These are phyloP conservation scores for Torymus auratus DNA, from an alignment of 2,888 invertebrate genomes.

Conservation along the genomic window DNA sequence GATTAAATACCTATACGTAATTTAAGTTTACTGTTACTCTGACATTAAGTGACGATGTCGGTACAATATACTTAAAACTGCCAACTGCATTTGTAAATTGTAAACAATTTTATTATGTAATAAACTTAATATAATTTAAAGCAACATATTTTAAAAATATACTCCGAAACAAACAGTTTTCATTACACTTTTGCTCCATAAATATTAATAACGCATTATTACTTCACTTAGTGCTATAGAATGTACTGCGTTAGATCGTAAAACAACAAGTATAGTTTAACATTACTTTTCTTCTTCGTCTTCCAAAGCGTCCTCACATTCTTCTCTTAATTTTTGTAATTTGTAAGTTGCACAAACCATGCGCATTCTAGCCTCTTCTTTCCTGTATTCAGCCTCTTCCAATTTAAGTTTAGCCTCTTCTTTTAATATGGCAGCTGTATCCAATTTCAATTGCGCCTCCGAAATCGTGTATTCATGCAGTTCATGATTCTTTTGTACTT, in stretches of 20 bases:
- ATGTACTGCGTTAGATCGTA: not conserved
- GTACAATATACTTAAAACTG: slow-evolving; percentile 48
- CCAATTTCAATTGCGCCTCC: slow-evolving; percentile 67
- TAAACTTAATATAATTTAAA: slow-evolving; percentile 44
- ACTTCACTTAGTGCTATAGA: slow-evolving; percentile 5
- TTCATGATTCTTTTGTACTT: slow-evolving; percentile 63
- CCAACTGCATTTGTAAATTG: slow-evolving; percentile 59
- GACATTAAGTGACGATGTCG: slow-evolving; percentile 32
- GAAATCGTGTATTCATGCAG: slow-evolving; percentile 65
- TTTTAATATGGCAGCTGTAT: slow-evolving; percentile 66
- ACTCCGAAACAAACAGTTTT: slow-evolving; percentile 16
- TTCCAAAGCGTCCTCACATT: slow-evolving; percentile 51
- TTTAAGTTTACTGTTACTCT: slow-evolving; percentile 46
- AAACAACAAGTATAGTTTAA: slow-evolving; percentile 5
- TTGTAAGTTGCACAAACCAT: slow-evolving; percentile 68
- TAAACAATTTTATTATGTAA: slow-evolving; percentile 54
- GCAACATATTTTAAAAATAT: slow-evolving; percentile 18
- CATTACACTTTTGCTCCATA: not conserved
- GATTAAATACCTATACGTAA: slow-evolving; percentile 41
- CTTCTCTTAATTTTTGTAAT: slow-evolving; percentile 65
- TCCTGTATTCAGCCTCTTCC: slow-evolving; percentile 68
- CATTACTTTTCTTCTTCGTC: slow-evolving; percentile 28
- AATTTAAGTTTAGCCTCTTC: slow-evolving; percentile 68
- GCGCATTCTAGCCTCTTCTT: slow-evolving; percentile 68
- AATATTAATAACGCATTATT: slow-evolving; percentile 9